Evolutionary conservation across 2,113 vertebrate genomes (phyloP).

Genomic region (Callipepla squamata): DNA sequence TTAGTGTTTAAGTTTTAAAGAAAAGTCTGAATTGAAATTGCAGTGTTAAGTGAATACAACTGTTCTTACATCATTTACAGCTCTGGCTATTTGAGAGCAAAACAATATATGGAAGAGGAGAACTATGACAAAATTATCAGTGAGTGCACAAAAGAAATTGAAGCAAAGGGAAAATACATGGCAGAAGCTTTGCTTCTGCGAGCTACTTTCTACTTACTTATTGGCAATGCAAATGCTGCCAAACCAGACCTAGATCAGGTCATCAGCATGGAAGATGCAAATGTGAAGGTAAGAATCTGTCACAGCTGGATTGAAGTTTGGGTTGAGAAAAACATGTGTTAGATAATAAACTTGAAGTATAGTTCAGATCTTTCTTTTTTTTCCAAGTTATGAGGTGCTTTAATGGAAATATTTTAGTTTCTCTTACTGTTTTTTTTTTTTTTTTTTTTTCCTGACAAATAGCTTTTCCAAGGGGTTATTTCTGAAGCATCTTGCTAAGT

Average conservation of each 20-base stretch:
- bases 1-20: neutral
- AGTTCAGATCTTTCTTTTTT: neutral
- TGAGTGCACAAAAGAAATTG: constrained; percentile 97
- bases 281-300: constrained; percentile 88
- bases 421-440: neutral
- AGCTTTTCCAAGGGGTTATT: neutral
- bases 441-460: neutral
- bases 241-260: constrained; percentile 96
- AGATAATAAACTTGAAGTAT: neutral
- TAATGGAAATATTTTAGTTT: neutral
- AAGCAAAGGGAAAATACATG: constrained; percentile 88
- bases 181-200: constrained; percentile 94
- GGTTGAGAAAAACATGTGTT: neutral
- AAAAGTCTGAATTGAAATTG: constrained; percentile 1
- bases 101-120: constrained; percentile 99
- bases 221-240: constrained; percentile 92
- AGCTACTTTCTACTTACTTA: constrained; percentile 97
- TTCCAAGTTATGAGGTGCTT: neutral
- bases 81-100: constrained; percentile 95
- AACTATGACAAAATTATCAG: constrained; percentile 99
- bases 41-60: neutral
- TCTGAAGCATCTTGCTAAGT: neutral
- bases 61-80: constrained; percentile 75
- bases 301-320: neutral
- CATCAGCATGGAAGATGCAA: constrained; percentile 92